Evolutionary conservation across 1,140 invertebrate species (phyloP), one percentile per base, ranked within the genome.

Genomic region (Paralvinella palmiformis): DNA sequence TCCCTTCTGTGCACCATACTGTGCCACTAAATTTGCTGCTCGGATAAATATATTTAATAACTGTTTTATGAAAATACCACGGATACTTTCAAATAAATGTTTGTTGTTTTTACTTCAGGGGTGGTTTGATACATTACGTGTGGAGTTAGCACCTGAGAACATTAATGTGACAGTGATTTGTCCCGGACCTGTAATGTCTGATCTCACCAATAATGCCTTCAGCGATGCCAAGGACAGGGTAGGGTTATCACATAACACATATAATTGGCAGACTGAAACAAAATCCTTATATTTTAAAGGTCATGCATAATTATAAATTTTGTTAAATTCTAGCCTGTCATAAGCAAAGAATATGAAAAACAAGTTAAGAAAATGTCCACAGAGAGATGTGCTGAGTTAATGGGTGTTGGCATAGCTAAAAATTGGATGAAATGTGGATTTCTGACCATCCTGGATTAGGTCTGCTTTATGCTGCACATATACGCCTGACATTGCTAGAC

Each of bases 11-110:
- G 87, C 83, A 20, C 86, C 87, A 0, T 94, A 94, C 73, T 88
- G 86, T 58, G 91, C 83, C 7, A 83, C 88, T 1, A 94, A 94
- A 79, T 86, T 89, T 79, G 90, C 91, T 1, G 71, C 94, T 45
- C 89, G 92, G 72, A 90, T 91, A 81, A 81, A 79, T 76, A 31
- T 48, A 31, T 63, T 41, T 57, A 44, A 10, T n/a, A 3, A 36
- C n/a, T n/a, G 20, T 36, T 58, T 6, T 15, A 29, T 15, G 6
- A 31, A 22, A 31, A 13, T 7, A 13, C 29, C 10, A 22, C 32
- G 20, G n/a, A n/a, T n/a, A n/a, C n/a, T 58, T 58, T 6, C 17
- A 29, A 33, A 10, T 41, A 41, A 10, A 10, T 41, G n/a, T n/a
- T 10, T 41, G 10, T 10, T 10, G n/a, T 48, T 67, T 57, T 67